Percentiles rank a stretch among this genome's conserved stretches.
These are phyloP conservation scores for Mormyrops boulengeri DNA, from an alignment of 2,797 vertebrate genomes.

Conservation along the genomic window DNA sequence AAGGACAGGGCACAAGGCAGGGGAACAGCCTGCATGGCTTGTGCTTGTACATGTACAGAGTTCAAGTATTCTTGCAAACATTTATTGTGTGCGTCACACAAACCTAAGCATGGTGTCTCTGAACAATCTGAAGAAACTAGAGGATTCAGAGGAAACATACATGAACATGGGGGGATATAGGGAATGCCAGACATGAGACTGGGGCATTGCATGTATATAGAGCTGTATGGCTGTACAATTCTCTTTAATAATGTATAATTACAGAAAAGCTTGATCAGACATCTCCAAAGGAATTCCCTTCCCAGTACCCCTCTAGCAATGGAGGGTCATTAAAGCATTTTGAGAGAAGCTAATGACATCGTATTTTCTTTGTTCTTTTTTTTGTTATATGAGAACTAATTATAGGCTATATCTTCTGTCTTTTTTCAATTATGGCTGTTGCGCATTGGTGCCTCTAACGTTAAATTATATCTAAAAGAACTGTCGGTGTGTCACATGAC, in stretches of 20 bases:
- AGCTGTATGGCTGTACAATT: background rate
- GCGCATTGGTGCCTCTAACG: slow-evolving; percentile 21
- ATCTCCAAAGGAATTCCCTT: background rate
- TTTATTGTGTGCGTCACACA: background rate
- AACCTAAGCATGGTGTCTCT: background rate
- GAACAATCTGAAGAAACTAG: background rate
- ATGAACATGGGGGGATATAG: background rate
- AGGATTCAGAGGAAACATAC: background rate
- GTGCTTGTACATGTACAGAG: background rate
- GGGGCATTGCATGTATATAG: background rate
- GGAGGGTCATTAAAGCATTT: slow-evolving; percentile 10
- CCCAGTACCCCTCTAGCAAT: background rate
- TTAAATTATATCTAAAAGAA: slow-evolving; percentile 29
- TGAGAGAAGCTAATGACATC: slow-evolving; percentile 10
- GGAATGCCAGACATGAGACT: background rate
- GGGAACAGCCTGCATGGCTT: background rate
- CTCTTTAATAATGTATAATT: slow-evolving; percentile 8
- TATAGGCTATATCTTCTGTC: slow-evolving; percentile 31
- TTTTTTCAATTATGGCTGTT: slow-evolving; percentile 26
- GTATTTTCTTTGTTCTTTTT: background rate
- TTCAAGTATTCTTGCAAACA: background rate
- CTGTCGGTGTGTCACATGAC: slow-evolving; percentile 13
- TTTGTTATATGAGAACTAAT: slow-evolving; percentile 32
- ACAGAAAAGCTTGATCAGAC: slow-evolving; percentile 4
- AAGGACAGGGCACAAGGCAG: background rate